Percentiles rank a stretch among this genome's conserved stretches.
Conservation (phyloP, 2,113 vertebrate species). For the Poecilia latipinna region DNA sequence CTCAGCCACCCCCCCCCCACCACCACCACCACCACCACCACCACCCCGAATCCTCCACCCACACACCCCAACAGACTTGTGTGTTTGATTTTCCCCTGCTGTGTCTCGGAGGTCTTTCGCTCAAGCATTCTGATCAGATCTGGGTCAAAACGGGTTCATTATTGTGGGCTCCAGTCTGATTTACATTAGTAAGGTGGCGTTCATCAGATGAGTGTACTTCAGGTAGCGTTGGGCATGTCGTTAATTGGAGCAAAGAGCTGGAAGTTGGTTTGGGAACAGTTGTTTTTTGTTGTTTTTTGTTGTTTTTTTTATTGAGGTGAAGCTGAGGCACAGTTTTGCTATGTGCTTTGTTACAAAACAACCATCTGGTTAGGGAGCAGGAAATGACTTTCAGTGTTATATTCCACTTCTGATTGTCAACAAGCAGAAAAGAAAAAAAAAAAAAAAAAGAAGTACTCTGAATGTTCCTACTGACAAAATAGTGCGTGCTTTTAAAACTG, state of each 20-base stretch:
- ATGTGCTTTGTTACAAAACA: constrained; percentile 26
- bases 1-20: not conserved
- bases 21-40: too few species aligned
- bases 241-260: constrained; percentile 43
- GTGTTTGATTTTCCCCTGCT: constrained; percentile 31
- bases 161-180: constrained; percentile 40
- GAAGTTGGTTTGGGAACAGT: constrained; percentile 41
- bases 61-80: constrained; percentile 12
- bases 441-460: constrained; percentile 4
- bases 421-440: constrained; percentile 17
- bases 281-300: not conserved
- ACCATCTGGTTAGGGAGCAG: constrained; percentile 43
- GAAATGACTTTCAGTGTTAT: not conserved
- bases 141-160: constrained; percentile 44
- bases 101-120: constrained; percentile 28
- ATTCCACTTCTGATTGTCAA: constrained; percentile 15
- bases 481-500: not conserved
- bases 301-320: constrained; percentile 8
- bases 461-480: not conserved
- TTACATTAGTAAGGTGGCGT: constrained; percentile 25
- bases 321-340: constrained; percentile 30
- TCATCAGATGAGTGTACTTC: constrained; percentile 36
- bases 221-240: constrained; percentile 31
- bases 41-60: not conserved
- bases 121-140: constrained; percentile 38